Evolutionary conservation across 1,140 invertebrate genomes (phyloP), one percentile per base, ranked within the genome.

Genomic region (Acromyrmex echinatior): DNA sequence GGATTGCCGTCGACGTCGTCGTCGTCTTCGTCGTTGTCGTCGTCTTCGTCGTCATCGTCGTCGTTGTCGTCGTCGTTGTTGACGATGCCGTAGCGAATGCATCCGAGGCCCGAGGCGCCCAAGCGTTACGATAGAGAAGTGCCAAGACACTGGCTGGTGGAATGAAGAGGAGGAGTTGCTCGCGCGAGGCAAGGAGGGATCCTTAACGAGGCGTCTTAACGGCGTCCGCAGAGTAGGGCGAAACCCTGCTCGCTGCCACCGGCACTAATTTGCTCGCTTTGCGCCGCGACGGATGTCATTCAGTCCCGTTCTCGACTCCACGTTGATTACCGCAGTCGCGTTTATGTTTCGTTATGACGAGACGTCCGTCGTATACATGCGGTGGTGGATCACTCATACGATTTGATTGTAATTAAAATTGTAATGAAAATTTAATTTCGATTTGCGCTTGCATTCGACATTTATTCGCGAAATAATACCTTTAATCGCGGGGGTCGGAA

Each of bases 251-350:
- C 78, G 81, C 49, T 65, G 71, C 60, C 86, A 86, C 7, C 90
- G 87, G 85, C 80, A 91, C 82, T 90, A 89, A 89, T 91, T 91
- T 91, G 89, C 85, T 68, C 78, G 86, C 86, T 87, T 68, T 82
- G 78, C 81, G 89, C 79, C 78, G 66, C 88, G 76, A 77, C 81
- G 88, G 84, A 91, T 91, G 80, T 91, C 88, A 89, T 89, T 86
- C 86, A 79, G 80, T 79, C 87, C 90, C 90, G 92, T 92, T 91
- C 86, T 92, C 92, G 93, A 93, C 93, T 92, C 87, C 92, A 82
- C 82, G 93, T 94, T 95, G 94, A 95, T 95, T 95, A 95, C 91
- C 84, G 88, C 82, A 86, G 63, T 86, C 74, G 87, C 84, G 85
- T 86, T 91, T 88, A 88, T 73, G 74, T 88, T 70, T 86, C 65